Percentiles rank a stretch among this genome's conserved stretches.
These are phyloP conservation scores for Neoascia interrupta DNA, from an alignment of 2,888 invertebrate genomes.

Conservation along the genomic window DNA sequence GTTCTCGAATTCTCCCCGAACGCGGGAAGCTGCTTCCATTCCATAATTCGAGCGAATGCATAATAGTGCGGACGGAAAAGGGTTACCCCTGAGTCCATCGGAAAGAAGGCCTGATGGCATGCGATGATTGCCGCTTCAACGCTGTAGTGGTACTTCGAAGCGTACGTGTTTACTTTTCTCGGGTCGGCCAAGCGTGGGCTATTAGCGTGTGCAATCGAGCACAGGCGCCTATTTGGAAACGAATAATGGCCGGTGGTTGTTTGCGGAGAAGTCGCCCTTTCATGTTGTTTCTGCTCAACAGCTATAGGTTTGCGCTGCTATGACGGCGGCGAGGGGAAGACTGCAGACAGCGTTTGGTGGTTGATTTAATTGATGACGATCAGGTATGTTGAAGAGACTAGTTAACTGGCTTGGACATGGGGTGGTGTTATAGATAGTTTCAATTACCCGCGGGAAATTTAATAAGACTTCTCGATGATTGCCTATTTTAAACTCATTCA, in stretches of 20 bases:
- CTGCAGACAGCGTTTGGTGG: slow-evolving; percentile 17
- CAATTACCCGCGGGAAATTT: slow-evolving; percentile 53
- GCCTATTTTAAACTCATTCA: too few relatives aligned
- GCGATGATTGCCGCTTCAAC: slow-evolving; percentile 51
- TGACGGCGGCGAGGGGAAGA: slow-evolving; percentile 29
- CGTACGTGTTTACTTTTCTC: slow-evolving; percentile 64
- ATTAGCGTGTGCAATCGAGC: slow-evolving; percentile 69
- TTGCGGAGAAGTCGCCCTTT: slow-evolving; percentile 50
- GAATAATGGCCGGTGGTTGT: slow-evolving; percentile 63
- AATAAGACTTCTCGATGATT: too few relatives aligned
- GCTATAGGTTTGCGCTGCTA: background rate
- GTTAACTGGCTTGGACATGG: slow-evolving; percentile 36
- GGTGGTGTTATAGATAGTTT: slow-evolving; percentile 63
- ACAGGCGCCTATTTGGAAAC: slow-evolving; percentile 64
- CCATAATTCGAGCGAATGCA: slow-evolving; percentile 31
- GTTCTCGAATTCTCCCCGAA: slow-evolving; percentile 58
- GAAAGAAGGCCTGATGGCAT: slow-evolving; percentile 46
- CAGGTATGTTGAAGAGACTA: slow-evolving; percentile 60
- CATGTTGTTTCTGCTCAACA: background rate
- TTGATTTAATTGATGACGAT: slow-evolving; percentile 63
- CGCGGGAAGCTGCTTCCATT: slow-evolving; percentile 5
- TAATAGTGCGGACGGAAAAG: slow-evolving; percentile 37
- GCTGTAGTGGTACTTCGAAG: slow-evolving; percentile 5
- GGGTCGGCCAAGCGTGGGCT: slow-evolving; percentile 59
- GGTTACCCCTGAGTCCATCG: slow-evolving; percentile 32